Evolutionary conservation across 2,888 invertebrate species (phyloP).

Genomic region (Meghimatium bilineatum): DNA sequence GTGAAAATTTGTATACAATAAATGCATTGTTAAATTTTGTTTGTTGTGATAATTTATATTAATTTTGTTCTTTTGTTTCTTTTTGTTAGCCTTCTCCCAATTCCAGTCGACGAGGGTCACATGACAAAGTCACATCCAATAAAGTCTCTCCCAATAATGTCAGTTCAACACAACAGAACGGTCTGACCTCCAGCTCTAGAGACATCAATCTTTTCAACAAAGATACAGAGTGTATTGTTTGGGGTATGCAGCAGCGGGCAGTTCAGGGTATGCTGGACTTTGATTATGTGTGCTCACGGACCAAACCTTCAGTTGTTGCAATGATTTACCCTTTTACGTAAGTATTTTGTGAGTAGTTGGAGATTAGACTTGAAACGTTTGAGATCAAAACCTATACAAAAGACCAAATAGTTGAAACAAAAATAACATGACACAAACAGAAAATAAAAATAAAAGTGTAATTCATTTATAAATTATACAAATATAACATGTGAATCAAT

Average conservation of each 20-base stretch:
- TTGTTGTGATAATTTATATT: neutral
- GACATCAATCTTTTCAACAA: conserved; percentile 83
- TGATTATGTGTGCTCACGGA: conserved; percentile 93
- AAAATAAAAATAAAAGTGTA: no score
- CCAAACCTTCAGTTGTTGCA: conserved; percentile 91
- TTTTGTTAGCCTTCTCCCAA: conserved; percentile 59
- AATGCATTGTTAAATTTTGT: neutral
- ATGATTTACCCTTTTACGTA: conserved; percentile 96
- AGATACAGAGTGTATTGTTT: conserved; percentile 93
- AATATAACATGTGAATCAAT: no score
- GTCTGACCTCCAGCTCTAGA: conserved; percentile 12
- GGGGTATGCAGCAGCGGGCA: conserved; percentile 99
- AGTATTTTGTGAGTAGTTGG: conserved; percentile 54
- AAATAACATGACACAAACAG: no score
- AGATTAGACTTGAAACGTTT: no score
- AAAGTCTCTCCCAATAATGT: conserved; percentile 6
- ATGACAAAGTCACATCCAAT: conserved; percentile 48
- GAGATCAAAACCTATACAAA: no score
- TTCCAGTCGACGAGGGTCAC: conserved; percentile 60
- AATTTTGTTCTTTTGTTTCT: neutral
- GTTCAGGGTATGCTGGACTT: conserved; percentile 97
- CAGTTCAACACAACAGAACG: conserved; percentile 20
- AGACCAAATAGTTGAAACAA: no score
- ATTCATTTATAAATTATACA: no score
- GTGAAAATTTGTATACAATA: no score